phyloP scores from a whole-genome alignment of 2,113 vertebrate genomes.

The Nothoprocta perdicaria region DNA sequence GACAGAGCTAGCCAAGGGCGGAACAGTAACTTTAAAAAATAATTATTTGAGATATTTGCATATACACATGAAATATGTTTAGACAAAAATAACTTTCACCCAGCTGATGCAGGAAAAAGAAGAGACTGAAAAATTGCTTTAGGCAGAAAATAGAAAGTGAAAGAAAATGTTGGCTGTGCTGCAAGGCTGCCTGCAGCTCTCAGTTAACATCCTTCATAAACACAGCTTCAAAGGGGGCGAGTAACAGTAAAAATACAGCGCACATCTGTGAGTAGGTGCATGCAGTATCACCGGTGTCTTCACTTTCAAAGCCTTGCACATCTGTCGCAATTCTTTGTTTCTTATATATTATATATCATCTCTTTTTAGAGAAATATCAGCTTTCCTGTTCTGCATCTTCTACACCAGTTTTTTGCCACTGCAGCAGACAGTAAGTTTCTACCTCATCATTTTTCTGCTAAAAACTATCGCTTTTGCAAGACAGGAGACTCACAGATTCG shows the following conservation, averaged over 20 bases:
- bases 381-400: neutral
- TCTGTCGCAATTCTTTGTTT: neutral
- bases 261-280: accelerated
- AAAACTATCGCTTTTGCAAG: neutral
- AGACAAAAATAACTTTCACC: neutral
- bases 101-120: neutral
- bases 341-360: neutral
- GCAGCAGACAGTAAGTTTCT: neutral
- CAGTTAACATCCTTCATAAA: neutral
- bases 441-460: neutral
- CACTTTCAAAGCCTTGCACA: neutral
- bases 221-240: neutral
- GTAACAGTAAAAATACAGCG: neutral
- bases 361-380: neutral
- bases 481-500: neutral
- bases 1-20: neutral
- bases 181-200: neutral
- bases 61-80: neutral
- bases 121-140: neutral
- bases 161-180: neutral
- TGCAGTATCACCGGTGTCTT: neutral
- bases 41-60: neutral
- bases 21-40: neutral
- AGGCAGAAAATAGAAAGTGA: neutral
- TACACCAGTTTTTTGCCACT: neutral